phyloP scores from a whole-genome alignment of 1,140 invertebrate species.

The Dendrolimus punctatus region DNA sequence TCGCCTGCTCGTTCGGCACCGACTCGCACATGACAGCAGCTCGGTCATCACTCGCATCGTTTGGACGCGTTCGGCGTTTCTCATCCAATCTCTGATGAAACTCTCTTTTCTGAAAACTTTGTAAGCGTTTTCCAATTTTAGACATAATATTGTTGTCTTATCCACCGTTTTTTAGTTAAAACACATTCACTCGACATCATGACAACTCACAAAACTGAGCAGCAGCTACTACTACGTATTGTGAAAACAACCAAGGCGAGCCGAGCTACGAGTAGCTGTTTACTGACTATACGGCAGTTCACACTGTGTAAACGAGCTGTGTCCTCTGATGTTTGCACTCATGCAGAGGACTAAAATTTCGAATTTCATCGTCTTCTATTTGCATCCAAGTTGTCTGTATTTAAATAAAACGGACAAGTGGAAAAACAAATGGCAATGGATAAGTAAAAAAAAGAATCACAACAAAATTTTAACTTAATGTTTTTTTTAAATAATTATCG shows the following conservation, averaged over 20 bases:
- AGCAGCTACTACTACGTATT: background rate
- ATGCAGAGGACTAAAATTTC: too few relatives aligned
- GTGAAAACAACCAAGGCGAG: background rate
- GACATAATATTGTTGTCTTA: background rate
- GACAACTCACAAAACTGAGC: background rate
- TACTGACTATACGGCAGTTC: too few relatives aligned
- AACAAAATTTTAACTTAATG: too few relatives aligned
- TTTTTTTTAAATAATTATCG: too few relatives aligned
- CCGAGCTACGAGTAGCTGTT: too few relatives aligned
- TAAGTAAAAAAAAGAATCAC: too few relatives aligned
- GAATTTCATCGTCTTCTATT: too few relatives aligned
- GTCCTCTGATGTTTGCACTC: too few relatives aligned
- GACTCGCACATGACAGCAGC: conserved; percentile 1
- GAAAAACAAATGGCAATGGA: too few relatives aligned
- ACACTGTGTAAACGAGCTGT: too few relatives aligned
- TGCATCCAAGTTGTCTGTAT: too few relatives aligned
- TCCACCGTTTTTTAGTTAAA: conserved; percentile 1
- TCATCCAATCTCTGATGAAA: background rate
- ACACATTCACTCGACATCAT: background rate
- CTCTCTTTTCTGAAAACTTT: background rate
- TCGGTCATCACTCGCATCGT: background rate
- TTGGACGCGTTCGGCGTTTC: background rate
- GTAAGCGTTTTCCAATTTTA: background rate
- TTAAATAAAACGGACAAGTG: too few relatives aligned
- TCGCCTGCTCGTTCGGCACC: conserved; percentile 1